Evolutionary conservation across 92 coral and sea anemone species (phyloP), one percentile per base, ranked within the genome.

Genomic region (Nematostella vectensis): DNA sequence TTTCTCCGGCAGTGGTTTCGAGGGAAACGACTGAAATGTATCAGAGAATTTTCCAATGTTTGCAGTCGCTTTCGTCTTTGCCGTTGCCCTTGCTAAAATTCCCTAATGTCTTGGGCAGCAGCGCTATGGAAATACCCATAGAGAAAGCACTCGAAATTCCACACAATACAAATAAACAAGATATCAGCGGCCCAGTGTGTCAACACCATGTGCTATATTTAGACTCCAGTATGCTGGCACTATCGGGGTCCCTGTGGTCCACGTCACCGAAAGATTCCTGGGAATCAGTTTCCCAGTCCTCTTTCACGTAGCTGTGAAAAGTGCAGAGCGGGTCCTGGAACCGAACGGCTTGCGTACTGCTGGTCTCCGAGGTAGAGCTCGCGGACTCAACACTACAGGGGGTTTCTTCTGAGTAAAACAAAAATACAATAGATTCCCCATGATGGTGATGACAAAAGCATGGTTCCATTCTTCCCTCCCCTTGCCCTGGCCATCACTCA

Each of bases 291-390:
- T 85, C 83, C 49, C 77, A 80, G 33, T 75, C 83, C 47, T 85
- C 95, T 33, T 60, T 69, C 56, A 61, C 80, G 73, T 85, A 85
- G 49, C 78, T 82, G 69, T 85, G 95, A 47, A 85, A 66, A 21
- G 88, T 85, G 61, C 95, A 85, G 43, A 85, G 81, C 36, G 95
- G 95, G 45, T 80, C 88, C 68, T 85, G 95, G 67, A 85, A 85
- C 33, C 95, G 65, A 70, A 85, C 95, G 47, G 83, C 88, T 47
- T 66, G 84, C 6, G 68, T 70, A 39, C 94, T 84, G 68, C 80
- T 62, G 42, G 68, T 82, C 10, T 87, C 79, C 21, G 87, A 79
- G 2, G 69, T 69, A 29, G 83, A 63, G 20, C 80, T 71, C 11
- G 95, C 60, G 1, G 86, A 65, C 29, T 62, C 83, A 8, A 64